Conservation (phyloP, 2,113 vertebrate species). For the Sinosuthora webbiana region DNA sequence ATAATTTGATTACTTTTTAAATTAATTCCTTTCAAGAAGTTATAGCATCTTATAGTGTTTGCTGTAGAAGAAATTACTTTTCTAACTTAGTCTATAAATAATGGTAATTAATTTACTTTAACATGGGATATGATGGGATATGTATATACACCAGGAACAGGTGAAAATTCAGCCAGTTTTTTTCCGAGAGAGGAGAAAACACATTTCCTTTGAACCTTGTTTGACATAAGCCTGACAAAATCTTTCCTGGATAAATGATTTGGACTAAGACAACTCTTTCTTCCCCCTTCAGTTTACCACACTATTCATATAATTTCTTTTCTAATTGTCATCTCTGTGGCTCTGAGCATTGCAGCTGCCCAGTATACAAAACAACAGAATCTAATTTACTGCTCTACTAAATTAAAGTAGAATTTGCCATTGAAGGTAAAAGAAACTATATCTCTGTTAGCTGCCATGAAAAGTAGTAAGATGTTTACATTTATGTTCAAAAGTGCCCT, state of each 20-base stretch:
- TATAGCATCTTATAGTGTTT: background rate
- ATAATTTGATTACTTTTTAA: background rate
- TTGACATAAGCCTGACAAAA: background rate
- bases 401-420: background rate
- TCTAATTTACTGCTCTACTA: background rate
- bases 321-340: background rate
- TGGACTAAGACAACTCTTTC: background rate
- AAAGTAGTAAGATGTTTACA: background rate
- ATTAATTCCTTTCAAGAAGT: background rate
- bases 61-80: background rate
- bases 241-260: background rate
- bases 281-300: background rate
- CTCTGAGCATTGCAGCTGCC: background rate
- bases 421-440: background rate
- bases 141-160: accelerated
- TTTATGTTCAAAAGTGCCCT: background rate
- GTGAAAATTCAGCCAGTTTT: background rate
- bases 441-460: background rate
- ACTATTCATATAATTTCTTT: background rate
- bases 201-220: background rate
- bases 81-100: background rate
- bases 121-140: background rate
- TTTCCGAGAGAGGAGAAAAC: background rate
- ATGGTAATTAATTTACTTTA: background rate
- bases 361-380: background rate